Base-by-base conservation (phyloP, 1,140 invertebrate genomes). In the Drosophila aff. region DNA sequence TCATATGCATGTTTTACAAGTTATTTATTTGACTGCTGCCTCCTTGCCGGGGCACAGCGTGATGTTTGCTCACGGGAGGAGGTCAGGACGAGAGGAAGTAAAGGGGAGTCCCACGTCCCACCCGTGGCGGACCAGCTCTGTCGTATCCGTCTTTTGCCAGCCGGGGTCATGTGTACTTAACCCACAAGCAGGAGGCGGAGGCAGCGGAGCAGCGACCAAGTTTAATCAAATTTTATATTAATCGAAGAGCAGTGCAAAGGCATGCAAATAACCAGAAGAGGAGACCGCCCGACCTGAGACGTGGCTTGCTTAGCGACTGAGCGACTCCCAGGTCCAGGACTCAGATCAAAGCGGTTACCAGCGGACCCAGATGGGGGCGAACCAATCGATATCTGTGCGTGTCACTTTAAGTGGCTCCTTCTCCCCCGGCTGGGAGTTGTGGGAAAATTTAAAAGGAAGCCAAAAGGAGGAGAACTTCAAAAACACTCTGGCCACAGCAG, bases 1-100 rank as follows among this genome's bases (percentile, higher is more conserved):
- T 90, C 85, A 90, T 90, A 90, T 90, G 85, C 85, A 90, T 90
- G 85, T 90, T 90, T 91, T 91, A 90, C 85, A 90, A 90, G 85
- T 90, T 90, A 90, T 90, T 90, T 90, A 90, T 90, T 90, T 91
- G 85, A 79, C 79, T 87, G 80, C 62, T 43, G 49, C 49, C 49
- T 67, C 21, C 75, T 67, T 59, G 63, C 67, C 55, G 62, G 40
- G 62, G 31, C 28, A 63, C 13, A 16, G 50, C 52, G 44, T 57
- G 63, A 49, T 40, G 40, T 49, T 49, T 62, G 62, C 65, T 50
- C 36, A 21, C 40, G 38, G 50, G 41, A 44, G 53, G 49, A 9
- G n/a, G 11, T 0, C 28, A 0, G 31, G 18, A 21, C 4, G 31
- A 10, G n/a, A 7, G 43, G 23, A 26, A 72, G 28, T 43, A 33